Evolutionary conservation across 2,797 vertebrate species (phyloP), one percentile per base, ranked within the genome.

Genomic region (Rhabdomys pumilio): DNA sequence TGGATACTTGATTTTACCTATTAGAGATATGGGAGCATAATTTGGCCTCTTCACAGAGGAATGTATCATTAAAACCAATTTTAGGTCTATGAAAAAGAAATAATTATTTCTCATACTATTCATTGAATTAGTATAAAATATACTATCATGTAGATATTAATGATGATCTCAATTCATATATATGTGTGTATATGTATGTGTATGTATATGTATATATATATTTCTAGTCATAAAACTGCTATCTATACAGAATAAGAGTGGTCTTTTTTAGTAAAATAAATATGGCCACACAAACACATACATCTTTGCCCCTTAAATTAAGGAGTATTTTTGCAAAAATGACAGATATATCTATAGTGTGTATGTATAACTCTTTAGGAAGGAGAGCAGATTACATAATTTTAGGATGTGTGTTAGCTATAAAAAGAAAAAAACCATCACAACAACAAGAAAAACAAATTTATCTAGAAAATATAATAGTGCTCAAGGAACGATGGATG

Each of bases 61-160:
- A 91, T 81, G 29, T 69, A 94, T 91, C 59, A 89, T 90, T 77
- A 83, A 92, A 41, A 94, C 10, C 20, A 89, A 94, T 82, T 82
- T 79, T 29, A 80, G 24, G 31, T 12, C 41, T 81, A 81, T 81
- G 34, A 89, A 77, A 85, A 89, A 84, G 38, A 92, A 83, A 19
- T 44, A 84, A 95, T 84, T 76, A 34, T 77, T 94, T 95, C 65
- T 92, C 5, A 61, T 65, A 88, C 7, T 95, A 67, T 67, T 47
- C 34, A 87, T 26, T 90, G 6, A n/a, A 67, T 88, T 93, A 61
- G 44, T 82, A 61, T 2, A 26, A 6, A 85, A 90, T 59, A 63
- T 38, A 82, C 22, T 90, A n/a, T 41, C 17, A 92, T 92, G 88
- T 90, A 19, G 90, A 85, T 93, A 59, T 63, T 85, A 93, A 83